Conservation (phyloP, 2,888 invertebrate genomes). For the Macaria notata region DNA sequence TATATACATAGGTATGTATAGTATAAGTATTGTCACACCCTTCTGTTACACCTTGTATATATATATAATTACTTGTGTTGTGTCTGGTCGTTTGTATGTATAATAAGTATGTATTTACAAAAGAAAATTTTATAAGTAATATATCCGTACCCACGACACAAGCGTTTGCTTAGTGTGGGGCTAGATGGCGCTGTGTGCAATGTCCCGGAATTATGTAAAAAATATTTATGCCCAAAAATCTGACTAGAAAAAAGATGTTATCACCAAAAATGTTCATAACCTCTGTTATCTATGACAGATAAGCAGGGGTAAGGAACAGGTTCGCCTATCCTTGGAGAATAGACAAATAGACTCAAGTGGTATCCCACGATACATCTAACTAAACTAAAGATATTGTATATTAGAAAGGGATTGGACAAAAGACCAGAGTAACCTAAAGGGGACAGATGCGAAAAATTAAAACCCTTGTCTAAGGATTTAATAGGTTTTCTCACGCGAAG, state of each 20-base stretch:
- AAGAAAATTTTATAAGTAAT: too few species aligned
- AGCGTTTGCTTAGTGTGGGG: too few species aligned
- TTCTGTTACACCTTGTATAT: too few species aligned
- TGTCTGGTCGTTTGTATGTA: too few species aligned
- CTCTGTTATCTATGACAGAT: constrained; percentile 50
- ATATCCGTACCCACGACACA: too few species aligned
- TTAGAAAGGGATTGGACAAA: constrained; percentile 48
- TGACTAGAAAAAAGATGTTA: neutral
- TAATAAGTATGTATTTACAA: too few species aligned
- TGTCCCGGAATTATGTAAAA: too few species aligned
- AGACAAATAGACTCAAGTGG: constrained; percentile 54
- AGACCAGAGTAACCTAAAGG: constrained; percentile 47
- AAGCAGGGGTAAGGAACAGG: constrained; percentile 63
- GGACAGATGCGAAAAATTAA: constrained; percentile 54
- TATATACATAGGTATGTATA: too few species aligned
- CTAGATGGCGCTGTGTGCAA: too few species aligned
- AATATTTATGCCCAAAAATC: too few species aligned
- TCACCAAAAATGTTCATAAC: constrained; percentile 39
- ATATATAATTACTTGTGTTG: too few species aligned
- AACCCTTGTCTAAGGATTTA: constrained; percentile 50
- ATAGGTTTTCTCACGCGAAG: constrained; percentile 64
- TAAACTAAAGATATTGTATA: neutral
- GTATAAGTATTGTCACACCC: too few species aligned
- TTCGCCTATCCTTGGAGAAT: constrained; percentile 56
- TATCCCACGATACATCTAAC: constrained; percentile 20